phyloP scores from a whole-genome alignment of 2,113 vertebrate genomes.

The Egretta garzetta region DNA sequence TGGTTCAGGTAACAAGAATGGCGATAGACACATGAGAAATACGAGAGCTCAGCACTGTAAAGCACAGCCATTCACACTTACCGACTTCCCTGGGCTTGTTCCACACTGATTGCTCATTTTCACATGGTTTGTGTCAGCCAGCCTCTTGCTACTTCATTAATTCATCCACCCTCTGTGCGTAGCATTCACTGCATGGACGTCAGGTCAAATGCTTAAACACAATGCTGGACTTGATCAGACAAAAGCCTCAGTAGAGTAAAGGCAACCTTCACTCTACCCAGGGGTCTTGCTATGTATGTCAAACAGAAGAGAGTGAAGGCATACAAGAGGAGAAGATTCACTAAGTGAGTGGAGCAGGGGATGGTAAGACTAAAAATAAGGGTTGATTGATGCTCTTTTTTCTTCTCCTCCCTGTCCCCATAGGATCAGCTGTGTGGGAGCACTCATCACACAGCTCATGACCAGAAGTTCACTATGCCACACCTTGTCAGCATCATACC shows the following conservation, averaged over 20 bases:
- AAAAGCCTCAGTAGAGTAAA: neutral
- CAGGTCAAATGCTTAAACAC: neutral
- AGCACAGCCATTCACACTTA: neutral
- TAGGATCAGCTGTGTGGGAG: too few relatives aligned
- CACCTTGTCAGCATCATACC: neutral
- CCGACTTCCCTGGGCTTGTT: neutral
- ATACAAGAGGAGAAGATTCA: neutral
- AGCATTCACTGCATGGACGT: neutral
- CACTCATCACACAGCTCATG: neutral
- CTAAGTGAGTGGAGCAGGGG: rapidly evolving
- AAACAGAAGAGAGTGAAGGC: rapidly evolving
- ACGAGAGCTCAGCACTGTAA: neutral
- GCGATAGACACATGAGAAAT: neutral
- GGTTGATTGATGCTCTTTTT: neutral
- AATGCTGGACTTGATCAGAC: neutral
- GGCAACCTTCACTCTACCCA: neutral
- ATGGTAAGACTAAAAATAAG: neutral
- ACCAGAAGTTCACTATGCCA: neutral
- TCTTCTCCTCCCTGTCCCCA: neutral
- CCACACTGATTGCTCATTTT: neutral
- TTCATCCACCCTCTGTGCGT: rapidly evolving
- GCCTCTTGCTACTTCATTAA: neutral
- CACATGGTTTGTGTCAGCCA: neutral
- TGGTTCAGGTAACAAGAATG: neutral
- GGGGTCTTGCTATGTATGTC: neutral